A percentile compares a stretch with the other conserved stretches of the same genome.
Evolutionary conservation across 2,888 invertebrate species (phyloP).

Genomic region (Exocentrus adspersus): DNA sequence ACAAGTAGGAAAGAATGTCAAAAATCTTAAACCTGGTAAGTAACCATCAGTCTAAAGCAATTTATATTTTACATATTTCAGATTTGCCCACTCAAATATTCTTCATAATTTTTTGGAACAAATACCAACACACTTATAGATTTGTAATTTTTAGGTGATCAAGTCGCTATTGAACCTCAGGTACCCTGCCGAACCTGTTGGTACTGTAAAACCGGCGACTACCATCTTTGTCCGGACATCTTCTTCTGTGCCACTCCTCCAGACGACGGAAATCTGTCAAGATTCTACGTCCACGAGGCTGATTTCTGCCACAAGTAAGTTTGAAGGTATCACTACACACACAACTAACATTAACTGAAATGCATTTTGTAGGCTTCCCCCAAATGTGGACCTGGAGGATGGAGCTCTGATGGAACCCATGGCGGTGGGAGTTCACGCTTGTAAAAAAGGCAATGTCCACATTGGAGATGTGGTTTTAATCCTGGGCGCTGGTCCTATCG

Average conservation of each 20-base stretch:
- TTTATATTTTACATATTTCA: too few relatives aligned
- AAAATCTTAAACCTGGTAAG: slow-evolving; percentile 70
- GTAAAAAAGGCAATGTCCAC: slow-evolving; percentile 81
- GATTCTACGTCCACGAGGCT: slow-evolving; percentile 89
- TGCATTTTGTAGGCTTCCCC: slow-evolving; percentile 75
- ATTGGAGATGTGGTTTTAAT: slow-evolving; percentile 79
- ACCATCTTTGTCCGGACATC: slow-evolving; percentile 91
- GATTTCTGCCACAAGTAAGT: slow-evolving; percentile 88
- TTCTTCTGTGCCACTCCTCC: slow-evolving; percentile 96
- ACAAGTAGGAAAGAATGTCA: slow-evolving; percentile 79
- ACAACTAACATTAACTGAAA: too few relatives aligned
- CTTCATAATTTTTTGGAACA: too few relatives aligned
- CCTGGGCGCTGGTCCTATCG: slow-evolving; percentile 90
- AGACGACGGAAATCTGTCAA: slow-evolving; percentile 85
- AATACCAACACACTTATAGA: too few relatives aligned
- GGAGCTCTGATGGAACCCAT: slow-evolving; percentile 94
- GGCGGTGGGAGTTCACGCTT: slow-evolving; percentile 94
- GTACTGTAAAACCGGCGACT: slow-evolving; percentile 87
- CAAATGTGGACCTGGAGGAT: slow-evolving; percentile 90
- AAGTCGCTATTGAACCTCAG: slow-evolving; percentile 95
- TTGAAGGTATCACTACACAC: too few relatives aligned
- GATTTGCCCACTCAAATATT: too few relatives aligned
- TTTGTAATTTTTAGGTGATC: too few relatives aligned
- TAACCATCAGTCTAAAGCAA: too few relatives aligned
- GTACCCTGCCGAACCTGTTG: slow-evolving; percentile 86